Conservation (phyloP, 2,797 vertebrate genomes). For the Pachyuromys duprasi region DNA sequence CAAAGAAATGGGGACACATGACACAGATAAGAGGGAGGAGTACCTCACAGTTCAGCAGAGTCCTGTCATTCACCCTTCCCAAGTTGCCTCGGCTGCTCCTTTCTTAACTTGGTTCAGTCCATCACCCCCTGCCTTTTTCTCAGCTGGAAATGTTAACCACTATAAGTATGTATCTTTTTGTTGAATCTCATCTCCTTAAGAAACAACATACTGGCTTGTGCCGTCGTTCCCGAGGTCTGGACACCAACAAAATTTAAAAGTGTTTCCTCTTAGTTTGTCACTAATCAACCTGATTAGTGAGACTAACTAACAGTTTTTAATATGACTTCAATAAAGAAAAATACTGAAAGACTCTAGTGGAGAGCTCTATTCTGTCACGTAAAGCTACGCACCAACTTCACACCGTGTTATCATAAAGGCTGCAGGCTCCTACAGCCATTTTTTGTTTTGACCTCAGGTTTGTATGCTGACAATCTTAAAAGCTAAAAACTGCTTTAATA, state of each 20-base stretch:
- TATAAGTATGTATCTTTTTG: neutral
- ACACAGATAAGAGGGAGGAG: neutral
- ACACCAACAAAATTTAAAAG: neutral
- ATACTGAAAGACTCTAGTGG: neutral
- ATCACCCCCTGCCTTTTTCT: neutral
- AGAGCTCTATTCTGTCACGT: slow-evolving; percentile 6
- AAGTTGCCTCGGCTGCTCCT: neutral
- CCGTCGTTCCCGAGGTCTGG: slow-evolving; percentile 13
- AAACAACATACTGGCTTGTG: neutral
- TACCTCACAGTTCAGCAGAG: fast-evolving
- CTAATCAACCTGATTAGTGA: slow-evolving; percentile 11
- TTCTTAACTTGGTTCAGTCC: neutral
- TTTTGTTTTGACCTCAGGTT: slow-evolving; percentile 29
- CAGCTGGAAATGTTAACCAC: slow-evolving; percentile 1
- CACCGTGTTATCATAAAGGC: neutral
- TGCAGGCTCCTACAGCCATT: neutral
- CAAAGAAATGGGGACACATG: neutral
- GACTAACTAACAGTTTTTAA: neutral
- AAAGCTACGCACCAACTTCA: neutral
- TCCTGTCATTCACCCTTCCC: neutral
- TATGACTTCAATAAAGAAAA: slow-evolving; percentile 33
- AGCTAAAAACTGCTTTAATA: neutral
- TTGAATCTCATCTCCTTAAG: slow-evolving; percentile 16
- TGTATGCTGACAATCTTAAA: neutral
- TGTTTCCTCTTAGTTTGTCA: slow-evolving; percentile 39